phyloP scores from a whole-genome alignment of 2,888 invertebrate genomes.

The Pyrrhosoma nymphula region DNA sequence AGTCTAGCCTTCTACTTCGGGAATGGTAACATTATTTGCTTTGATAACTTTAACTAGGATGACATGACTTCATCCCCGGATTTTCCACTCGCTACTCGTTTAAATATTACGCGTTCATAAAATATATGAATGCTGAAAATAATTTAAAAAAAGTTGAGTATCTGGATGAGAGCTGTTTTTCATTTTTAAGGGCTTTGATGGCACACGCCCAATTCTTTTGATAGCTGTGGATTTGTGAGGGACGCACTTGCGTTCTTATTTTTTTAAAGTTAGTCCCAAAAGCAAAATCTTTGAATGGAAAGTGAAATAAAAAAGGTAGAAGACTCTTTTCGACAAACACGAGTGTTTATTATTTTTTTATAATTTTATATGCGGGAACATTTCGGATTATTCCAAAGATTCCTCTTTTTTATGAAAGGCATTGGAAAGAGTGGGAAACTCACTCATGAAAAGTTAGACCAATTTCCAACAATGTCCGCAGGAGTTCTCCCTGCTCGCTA shows the following conservation, averaged over 20 bases:
- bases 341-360: not conserved
- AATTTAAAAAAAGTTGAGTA: too few species aligned
- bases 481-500: not conserved
- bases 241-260: not conserved
- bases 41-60: too few species aligned
- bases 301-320: not conserved
- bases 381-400: not conserved
- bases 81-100: too few species aligned
- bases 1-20: too few species aligned
- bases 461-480: not conserved
- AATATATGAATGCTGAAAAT: too few species aligned
- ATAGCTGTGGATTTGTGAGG: not conserved
- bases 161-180: too few species aligned
- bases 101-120: too few species aligned
- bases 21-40: too few species aligned
- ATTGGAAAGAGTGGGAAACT: not conserved
- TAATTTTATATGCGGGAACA: not conserved
- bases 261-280: not conserved
- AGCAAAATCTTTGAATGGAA: not conserved
- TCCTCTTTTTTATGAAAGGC: not conserved
- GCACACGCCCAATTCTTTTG: not conserved
- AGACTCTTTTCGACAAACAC: not conserved
- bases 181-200: not conserved
- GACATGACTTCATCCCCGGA: too few species aligned
- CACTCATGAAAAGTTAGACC: not conserved